A percentile compares a stretch with the other conserved stretches of the same genome.
Evolutionary conservation across 1,140 invertebrate species (phyloP).

Genomic region (Magallana gigas): DNA sequence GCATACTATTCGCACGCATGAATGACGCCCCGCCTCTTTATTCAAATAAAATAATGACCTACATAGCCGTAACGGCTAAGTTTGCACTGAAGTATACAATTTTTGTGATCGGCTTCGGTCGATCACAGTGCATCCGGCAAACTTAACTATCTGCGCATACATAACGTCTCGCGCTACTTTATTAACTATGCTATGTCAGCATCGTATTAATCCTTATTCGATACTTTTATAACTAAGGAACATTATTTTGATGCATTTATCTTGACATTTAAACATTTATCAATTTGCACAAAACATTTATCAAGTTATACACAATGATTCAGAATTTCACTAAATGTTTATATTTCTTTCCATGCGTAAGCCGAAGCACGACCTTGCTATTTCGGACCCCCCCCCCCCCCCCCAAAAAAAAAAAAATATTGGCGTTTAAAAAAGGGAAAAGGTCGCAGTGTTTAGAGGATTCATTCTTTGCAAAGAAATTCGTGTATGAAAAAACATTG

Average conservation of each 20-base stretch:
- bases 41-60: slow-evolving; percentile 14
- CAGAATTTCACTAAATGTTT: background rate
- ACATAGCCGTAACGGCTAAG: background rate
- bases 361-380: background rate
- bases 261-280: too few species aligned
- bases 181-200: too few species aligned
- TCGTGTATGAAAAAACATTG: background rate
- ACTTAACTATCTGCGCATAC: too few species aligned
- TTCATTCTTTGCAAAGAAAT: background rate
- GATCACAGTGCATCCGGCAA: background rate
- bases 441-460: background rate
- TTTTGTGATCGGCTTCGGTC: background rate
- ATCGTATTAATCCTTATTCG: too few species aligned
- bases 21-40: background rate
- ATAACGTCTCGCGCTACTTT: too few species aligned
- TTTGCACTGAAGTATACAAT: background rate
- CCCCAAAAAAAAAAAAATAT: background rate
- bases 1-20: too few species aligned
- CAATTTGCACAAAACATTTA: too few species aligned
- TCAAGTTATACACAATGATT: too few species aligned
- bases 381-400: background rate
- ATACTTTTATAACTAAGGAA: background rate
- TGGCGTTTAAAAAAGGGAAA: background rate
- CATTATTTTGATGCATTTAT: background rate
- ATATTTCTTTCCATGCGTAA: background rate